Evolutionary conservation across 2,113 vertebrate genomes (phyloP).

Genomic region (Felis catus): DNA sequence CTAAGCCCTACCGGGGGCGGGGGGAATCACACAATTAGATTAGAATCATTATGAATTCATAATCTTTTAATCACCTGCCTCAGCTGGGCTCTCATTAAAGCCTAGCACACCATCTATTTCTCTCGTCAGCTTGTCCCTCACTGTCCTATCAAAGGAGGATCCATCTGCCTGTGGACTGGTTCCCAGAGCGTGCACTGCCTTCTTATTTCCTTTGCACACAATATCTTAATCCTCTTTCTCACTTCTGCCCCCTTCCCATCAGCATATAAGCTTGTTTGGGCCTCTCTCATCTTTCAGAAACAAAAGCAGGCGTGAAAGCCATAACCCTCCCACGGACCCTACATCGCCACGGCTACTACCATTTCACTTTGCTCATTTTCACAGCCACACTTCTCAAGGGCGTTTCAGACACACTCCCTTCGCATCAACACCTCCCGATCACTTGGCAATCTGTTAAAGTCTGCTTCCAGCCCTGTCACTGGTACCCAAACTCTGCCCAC

Average conservation of each 20-base stretch:
- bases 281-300: background rate
- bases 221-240: background rate
- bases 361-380: background rate
- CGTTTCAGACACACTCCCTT: fast-evolving
- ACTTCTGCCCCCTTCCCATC: background rate
- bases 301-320: background rate
- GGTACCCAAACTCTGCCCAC: fast-evolving
- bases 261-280: background rate
- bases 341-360: background rate
- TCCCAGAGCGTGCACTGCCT: background rate
- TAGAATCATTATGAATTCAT: slow-evolving; percentile 43
- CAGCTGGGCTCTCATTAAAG: background rate
- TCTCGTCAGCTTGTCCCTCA: background rate
- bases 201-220: background rate
- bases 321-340: background rate
- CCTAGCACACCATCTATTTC: background rate
- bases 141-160: background rate
- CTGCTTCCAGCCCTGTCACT: no score
- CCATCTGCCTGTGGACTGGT: background rate
- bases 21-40: background rate
- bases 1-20: background rate
- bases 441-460: fast-evolving
- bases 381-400: background rate
- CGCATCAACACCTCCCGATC: fast-evolving
- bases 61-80: slow-evolving; percentile 24